Percentiles rank a stretch among this genome's conserved stretches.
phyloP scores from a whole-genome alignment of 2,888 invertebrate species.

The Priocnemis perturbator region DNA sequence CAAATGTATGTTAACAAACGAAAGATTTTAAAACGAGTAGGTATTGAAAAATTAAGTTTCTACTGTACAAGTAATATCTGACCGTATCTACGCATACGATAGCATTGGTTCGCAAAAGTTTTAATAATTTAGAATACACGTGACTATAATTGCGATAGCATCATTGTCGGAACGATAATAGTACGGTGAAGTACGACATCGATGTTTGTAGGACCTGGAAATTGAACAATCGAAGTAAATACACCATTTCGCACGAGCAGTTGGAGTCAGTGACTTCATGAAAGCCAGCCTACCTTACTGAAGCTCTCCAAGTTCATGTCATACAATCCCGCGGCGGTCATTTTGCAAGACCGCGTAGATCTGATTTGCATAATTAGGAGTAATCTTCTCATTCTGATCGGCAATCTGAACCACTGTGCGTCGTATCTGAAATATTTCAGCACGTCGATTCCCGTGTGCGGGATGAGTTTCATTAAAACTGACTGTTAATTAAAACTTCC shows the following conservation, averaged over 20 bases:
- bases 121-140: too few species aligned
- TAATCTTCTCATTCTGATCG: not conserved
- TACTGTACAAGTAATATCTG: too few species aligned
- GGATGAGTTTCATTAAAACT: not conserved
- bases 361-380: not conserved
- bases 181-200: slow-evolving; percentile 5
- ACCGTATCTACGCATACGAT: too few species aligned
- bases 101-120: too few species aligned
- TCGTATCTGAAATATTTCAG: not conserved
- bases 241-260: too few species aligned
- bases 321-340: not conserved
- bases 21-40: too few species aligned
- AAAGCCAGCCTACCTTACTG: slow-evolving; percentile 2
- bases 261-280: too few species aligned
- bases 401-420: not conserved
- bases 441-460: not conserved
- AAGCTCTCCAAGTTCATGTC: slow-evolving; percentile 8
- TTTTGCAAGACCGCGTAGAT: not conserved
- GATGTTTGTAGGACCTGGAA: slow-evolving; percentile 2
- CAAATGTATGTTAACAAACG: too few species aligned
- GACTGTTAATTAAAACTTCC: not conserved
- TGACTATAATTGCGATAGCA: not conserved
- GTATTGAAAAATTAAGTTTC: too few species aligned
- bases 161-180: not conserved
- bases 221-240: not conserved